Evolutionary conservation across 1,140 invertebrate species (phyloP).

Genomic region (Protaetia brevitarsis): DNA sequence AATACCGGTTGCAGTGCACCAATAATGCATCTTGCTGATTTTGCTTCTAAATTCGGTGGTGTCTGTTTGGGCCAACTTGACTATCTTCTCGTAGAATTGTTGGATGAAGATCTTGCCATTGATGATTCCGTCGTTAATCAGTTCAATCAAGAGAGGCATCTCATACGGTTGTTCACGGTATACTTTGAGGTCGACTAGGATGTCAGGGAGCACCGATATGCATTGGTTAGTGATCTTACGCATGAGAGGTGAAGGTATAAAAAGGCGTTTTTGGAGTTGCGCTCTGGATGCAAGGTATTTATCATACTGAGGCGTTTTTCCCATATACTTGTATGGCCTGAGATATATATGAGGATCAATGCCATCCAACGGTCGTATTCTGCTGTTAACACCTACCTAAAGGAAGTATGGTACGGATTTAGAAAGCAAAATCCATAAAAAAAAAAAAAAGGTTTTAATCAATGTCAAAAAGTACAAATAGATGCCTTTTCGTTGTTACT

Average conservation of each 20-base stretch:
- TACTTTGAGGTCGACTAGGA: conserved; percentile 55
- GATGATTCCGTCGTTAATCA: conserved; percentile 51
- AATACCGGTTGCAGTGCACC: conserved; percentile 40
- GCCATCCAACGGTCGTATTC: conserved; percentile 30
- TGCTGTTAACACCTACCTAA: conserved; percentile 36
- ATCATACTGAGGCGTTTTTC: conserved; percentile 57
- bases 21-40: conserved; percentile 31
- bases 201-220: conserved; percentile 52
- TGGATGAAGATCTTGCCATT: conserved; percentile 50
- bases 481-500: too few species aligned
- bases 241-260: conserved; percentile 62
- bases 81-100: conserved; percentile 47
- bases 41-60: conserved; percentile 50
- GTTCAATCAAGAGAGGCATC: conserved; percentile 49
- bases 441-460: conserved; percentile 30
- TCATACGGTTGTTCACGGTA: conserved; percentile 51
- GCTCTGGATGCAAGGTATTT: conserved; percentile 57
- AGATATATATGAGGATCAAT: conserved; percentile 28
- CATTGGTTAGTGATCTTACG: conserved; percentile 58
- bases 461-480: conserved; percentile 21
- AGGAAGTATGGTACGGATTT: neutral
- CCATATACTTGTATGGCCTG: conserved; percentile 54
- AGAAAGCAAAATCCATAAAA: conserved; percentile 33
- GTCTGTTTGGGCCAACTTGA: conserved; percentile 45
- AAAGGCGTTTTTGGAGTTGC: conserved; percentile 53